Base-by-base conservation (phyloP, 2,113 vertebrate species). In the Phocoena phocoena region DNA sequence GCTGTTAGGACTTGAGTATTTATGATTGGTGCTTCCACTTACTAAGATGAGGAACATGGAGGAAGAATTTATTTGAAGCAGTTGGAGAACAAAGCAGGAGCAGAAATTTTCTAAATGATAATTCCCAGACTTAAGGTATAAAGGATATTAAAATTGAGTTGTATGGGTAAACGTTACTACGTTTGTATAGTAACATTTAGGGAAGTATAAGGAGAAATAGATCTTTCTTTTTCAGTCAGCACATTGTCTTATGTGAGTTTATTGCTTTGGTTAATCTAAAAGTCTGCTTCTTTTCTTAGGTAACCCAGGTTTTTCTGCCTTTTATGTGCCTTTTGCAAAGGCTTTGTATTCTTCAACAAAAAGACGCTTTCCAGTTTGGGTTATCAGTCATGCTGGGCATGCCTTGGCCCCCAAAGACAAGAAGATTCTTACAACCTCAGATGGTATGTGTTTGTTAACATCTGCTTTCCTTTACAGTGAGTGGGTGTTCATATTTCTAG, bases 311-410 rank as follows among this genome's bases (percentile, higher is more conserved):
- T 95, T 99, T 23, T 98, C 99, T 80, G 98, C 99, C 88, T 99
- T 99, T 98, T 99, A 99, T 96, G 98, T 95, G 79, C 99, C 99
- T 74, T 99, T 99, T 98, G 99, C 99, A 98, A 98, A 99, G 97
- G 98, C 98, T 1, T 98, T 99, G 53, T 99, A 99, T 97, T 97
- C 98, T 74, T 94, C 95, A 77, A 98, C 99, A 90, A 98, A 98
- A 21, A 97, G 94, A 90, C 97, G 89, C 50, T 99, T 99, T 98
- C 99, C 99, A 0, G 99, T 99, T 41, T 99, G 99, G 99, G 98
- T 98, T 11, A 98, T 99, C 50, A 99, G 99, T 97, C 99, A 99
- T 36, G 99, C 99, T 1, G 99, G 99, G 14, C 99, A 99, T 97
- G 99, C 99, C 90, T 97, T 97, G 5, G 98, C 98, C 68, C 99